Percentiles rank a stretch among this genome's conserved stretches.
Conservation (phyloP, 2,797 vertebrate species). For the Lithobates pipiens region DNA sequence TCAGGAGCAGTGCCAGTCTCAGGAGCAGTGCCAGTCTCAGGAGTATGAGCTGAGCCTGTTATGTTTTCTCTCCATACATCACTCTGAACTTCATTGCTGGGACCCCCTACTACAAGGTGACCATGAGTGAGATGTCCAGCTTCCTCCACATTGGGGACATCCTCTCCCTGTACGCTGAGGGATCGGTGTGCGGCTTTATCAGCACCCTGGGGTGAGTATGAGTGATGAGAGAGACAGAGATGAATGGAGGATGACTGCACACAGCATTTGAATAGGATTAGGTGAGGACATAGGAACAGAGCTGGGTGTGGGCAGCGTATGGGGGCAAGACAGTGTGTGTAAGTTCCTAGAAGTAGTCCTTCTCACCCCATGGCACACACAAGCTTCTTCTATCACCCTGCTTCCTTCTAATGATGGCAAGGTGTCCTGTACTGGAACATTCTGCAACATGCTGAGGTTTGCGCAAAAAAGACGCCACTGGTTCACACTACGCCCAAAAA, state of each 20-base stretch:
- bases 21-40: too few relatives aligned
- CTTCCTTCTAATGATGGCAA: too few relatives aligned
- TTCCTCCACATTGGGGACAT: slow-evolving; percentile 97
- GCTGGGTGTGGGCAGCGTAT: not conserved
- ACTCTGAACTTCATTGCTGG: not conserved
- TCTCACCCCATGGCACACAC: not conserved
- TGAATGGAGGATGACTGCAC: not conserved
- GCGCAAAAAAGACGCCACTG: too few relatives aligned
- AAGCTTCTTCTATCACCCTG: not conserved
- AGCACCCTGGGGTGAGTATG: slow-evolving; percentile 91
- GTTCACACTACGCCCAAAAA: too few relatives aligned
- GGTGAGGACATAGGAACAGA: not conserved
- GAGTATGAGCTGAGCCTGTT: not conserved
- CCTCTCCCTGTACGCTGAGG: slow-evolving; percentile 94
- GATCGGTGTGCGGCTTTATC: slow-evolving; percentile 95
- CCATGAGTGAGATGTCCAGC: slow-evolving; percentile 95
- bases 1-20: too few relatives aligned
- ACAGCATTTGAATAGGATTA: not conserved
- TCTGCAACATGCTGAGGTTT: too few relatives aligned
- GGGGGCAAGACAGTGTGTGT: not conserved
- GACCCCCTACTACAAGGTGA: slow-evolving; percentile 39
- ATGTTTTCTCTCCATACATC: not conserved
- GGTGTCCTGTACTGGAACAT: too few relatives aligned
- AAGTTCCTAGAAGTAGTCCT: not conserved
- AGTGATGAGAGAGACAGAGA: too few relatives aligned